These are phyloP conservation scores for Drosophila atripex DNA, from an alignment of 2,888 invertebrate genomes.

Conservation along the genomic window DNA sequence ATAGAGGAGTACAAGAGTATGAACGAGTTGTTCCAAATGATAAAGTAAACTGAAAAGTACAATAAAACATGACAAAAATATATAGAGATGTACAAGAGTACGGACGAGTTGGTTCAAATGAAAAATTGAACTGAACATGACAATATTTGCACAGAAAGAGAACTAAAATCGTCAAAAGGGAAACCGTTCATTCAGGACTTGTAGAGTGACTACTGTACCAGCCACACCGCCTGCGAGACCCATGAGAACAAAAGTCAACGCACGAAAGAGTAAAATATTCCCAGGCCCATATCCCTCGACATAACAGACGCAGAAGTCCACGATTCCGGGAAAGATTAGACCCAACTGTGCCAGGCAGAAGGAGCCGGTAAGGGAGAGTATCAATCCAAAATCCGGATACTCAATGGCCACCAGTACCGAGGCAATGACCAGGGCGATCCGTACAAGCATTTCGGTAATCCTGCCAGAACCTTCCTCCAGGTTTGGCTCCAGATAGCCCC, in stretches of 20 bases:
- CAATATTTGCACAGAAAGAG: background rate
- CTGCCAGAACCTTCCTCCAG: slow-evolving; percentile 29
- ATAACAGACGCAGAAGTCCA: slow-evolving; percentile 90
- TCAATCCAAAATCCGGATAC: slow-evolving; percentile 93
- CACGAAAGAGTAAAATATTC: slow-evolving; percentile 39
- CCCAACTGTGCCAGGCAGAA: slow-evolving; percentile 94
- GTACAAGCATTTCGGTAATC: slow-evolving; percentile 87
- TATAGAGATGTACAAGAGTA: background rate
- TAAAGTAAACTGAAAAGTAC: no score
- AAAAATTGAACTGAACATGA: background rate
- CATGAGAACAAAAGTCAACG: slow-evolving; percentile 38
- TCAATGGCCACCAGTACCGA: slow-evolving; percentile 87
- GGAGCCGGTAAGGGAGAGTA: slow-evolving; percentile 95
- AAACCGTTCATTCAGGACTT: slow-evolving; percentile 14
- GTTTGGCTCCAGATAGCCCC: slow-evolving; percentile 73
- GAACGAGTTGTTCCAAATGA: background rate
- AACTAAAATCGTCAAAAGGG: background rate
- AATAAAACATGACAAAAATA: no score
- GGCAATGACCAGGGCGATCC: slow-evolving; percentile 87
- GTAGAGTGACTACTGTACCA: slow-evolving; percentile 42
- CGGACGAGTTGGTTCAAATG: background rate
- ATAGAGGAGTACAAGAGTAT: background rate
- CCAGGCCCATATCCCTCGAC: slow-evolving; percentile 81
- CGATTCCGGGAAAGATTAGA: slow-evolving; percentile 94
- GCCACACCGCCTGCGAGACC: slow-evolving; percentile 49